phyloP scores from a whole-genome alignment of 2,797 vertebrate species.

The Pterois miles region DNA sequence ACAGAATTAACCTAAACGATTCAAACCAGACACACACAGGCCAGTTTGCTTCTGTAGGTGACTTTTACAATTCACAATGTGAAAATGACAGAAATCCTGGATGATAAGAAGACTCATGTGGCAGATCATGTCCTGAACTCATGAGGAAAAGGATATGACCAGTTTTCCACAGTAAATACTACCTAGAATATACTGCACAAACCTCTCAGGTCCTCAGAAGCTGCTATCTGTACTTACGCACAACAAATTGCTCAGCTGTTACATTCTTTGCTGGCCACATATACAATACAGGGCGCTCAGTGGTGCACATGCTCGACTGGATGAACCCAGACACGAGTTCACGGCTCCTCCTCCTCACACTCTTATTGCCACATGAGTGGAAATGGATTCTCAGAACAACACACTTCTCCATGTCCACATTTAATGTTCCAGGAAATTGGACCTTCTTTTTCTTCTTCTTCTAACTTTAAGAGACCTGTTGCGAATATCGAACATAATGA shows the following conservation, averaged over 20 bases:
- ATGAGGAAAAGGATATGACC: neutral
- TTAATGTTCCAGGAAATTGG: neutral
- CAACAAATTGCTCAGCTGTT: neutral
- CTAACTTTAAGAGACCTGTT: neutral
- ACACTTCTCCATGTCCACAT: neutral
- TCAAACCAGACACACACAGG: neutral
- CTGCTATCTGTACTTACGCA: too few species aligned
- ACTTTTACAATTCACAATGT: neutral
- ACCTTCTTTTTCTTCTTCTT: neutral
- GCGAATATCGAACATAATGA: neutral
- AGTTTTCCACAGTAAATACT: neutral
- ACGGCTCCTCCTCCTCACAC: slow-evolving; percentile 1
- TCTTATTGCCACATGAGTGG: neutral
- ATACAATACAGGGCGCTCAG: neutral
- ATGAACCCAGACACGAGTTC: slow-evolving; percentile 22
- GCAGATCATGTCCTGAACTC: neutral
- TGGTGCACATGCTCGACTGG: neutral
- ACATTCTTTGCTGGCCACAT: neutral
- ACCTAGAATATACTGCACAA: neutral
- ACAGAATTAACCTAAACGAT: neutral
- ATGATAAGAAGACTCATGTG: neutral
- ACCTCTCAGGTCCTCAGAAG: neutral
- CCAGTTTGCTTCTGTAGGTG: neutral
- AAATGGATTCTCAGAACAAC: slow-evolving; percentile 33
- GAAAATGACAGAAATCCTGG: neutral